Evolutionary conservation across 2,888 invertebrate genomes (phyloP).

Genomic region (Xanthia togata): DNA sequence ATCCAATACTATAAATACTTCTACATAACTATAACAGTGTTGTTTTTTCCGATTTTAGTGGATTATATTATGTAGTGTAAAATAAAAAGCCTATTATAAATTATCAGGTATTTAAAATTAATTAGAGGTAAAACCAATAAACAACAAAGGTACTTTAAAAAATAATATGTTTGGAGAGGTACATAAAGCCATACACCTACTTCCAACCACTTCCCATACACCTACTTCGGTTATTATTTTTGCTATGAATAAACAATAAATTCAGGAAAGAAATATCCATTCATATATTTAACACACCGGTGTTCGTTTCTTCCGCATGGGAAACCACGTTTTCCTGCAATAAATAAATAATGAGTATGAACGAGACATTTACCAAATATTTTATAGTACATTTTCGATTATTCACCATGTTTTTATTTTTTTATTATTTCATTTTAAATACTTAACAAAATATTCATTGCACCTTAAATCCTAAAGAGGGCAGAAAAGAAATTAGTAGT

Average conservation of each 20-base stretch:
- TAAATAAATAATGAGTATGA: conserved; percentile 22
- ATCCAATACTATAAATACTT: background rate
- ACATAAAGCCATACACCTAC: too few relatives aligned
- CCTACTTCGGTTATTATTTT: background rate
- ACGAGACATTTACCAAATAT: conserved; percentile 20
- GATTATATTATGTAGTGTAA: background rate
- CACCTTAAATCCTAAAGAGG: too few relatives aligned
- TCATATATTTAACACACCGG: conserved; percentile 11
- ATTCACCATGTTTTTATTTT: conserved; percentile 10
- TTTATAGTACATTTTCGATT: conserved; percentile 18
- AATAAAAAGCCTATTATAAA: background rate
- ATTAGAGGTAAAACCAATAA: too few relatives aligned
- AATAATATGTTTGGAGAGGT: background rate
- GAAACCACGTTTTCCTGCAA: conserved; percentile 35
- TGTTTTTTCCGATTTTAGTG: too few relatives aligned
- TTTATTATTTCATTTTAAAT: conserved; percentile 4
- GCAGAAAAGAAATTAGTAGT: too few relatives aligned
- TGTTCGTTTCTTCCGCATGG: conserved; percentile 18
- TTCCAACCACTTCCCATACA: background rate
- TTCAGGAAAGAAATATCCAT: conserved; percentile 5
- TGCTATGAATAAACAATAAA: conserved; percentile 29
- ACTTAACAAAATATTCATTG: conserved; percentile 7
- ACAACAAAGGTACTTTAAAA: background rate
- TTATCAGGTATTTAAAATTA: background rate
- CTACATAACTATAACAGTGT: background rate